Evolutionary conservation across 2,888 invertebrate species (phyloP).

Genomic region (Mimas tiliae): DNA sequence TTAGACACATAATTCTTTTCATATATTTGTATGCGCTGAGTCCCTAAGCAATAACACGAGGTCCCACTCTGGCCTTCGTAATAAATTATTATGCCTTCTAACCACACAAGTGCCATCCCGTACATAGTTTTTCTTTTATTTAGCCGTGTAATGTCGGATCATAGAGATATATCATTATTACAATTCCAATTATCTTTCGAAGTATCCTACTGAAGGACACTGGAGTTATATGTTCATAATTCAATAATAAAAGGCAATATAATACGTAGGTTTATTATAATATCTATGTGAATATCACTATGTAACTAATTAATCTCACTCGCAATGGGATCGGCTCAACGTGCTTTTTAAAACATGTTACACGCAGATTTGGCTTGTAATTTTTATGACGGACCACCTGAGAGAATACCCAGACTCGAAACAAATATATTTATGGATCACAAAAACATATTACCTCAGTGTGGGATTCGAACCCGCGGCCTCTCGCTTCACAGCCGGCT

Average conservation of each 20-base stretch:
- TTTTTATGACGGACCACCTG: too few species aligned
- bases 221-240: background rate
- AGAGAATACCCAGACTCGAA: too few species aligned
- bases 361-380: too few species aligned
- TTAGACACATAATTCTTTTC: background rate
- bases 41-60: slow-evolving; percentile 9
- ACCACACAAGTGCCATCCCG: slow-evolving; percentile 4
- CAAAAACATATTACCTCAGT: too few species aligned
- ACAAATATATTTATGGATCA: too few species aligned
- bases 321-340: too few species aligned
- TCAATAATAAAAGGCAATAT: background rate
- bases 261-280: background rate
- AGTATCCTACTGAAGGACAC: background rate
- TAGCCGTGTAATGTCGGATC: background rate
- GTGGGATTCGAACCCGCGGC: too few species aligned
- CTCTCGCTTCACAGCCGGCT: too few species aligned
- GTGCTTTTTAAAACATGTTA: too few species aligned
- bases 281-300: too few species aligned
- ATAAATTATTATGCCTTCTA: background rate
- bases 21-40: background rate
- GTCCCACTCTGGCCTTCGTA: slow-evolving; percentile 3
- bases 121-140: background rate
- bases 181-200: background rate
- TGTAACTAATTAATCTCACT: too few species aligned
- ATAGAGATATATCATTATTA: background rate